A percentile compares a stretch with the other conserved stretches of the same genome.
Evolutionary conservation across 2,888 invertebrate genomes (phyloP).

Genomic region (Anagyrus pseudococci): DNA sequence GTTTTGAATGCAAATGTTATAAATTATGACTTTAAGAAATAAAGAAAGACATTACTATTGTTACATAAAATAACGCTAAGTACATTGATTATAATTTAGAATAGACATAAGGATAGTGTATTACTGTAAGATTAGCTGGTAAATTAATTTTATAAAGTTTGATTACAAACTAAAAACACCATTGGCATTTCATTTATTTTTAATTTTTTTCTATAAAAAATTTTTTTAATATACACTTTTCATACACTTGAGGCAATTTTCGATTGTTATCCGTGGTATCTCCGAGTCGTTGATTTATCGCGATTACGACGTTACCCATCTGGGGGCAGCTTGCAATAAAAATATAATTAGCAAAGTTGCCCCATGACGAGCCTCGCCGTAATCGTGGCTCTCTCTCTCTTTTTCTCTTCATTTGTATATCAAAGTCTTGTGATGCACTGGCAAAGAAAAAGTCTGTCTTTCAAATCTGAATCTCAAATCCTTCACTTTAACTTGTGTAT

Average conservation of each 20-base stretch:
- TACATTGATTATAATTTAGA: constrained; percentile 36
- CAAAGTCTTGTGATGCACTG: no score
- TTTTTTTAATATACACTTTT: constrained; percentile 8
- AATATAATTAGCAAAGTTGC: constrained; percentile 36
- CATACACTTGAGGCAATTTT: constrained; percentile 1
- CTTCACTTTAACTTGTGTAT: no score
- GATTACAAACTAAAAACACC: constrained; percentile 26
- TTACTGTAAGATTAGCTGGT: constrained; percentile 34
- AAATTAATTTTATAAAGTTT: constrained; percentile 39
- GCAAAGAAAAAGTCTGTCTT: no score
- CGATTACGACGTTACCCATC: constrained; percentile 36
- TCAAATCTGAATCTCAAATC: no score
- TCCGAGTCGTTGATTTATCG: constrained; percentile 22
- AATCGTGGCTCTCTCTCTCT: no score
- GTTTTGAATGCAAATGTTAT: constrained; percentile 38
- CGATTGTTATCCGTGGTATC: neutral
- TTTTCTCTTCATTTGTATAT: no score
- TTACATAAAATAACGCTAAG: constrained; percentile 28
- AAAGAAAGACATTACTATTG: constrained; percentile 36
- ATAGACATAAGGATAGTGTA: constrained; percentile 28
- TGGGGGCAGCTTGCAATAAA: constrained; percentile 38
- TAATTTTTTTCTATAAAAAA: neutral
- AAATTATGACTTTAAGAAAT: constrained; percentile 37
- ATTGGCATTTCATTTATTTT: constrained; percentile 36
- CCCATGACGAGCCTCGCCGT: constrained; percentile 40